A percentile compares a stretch with the other conserved stretches of the same genome.
phyloP scores from a whole-genome alignment of 2,888 invertebrate species.

The Kuschelorhynchus macadamiae region DNA sequence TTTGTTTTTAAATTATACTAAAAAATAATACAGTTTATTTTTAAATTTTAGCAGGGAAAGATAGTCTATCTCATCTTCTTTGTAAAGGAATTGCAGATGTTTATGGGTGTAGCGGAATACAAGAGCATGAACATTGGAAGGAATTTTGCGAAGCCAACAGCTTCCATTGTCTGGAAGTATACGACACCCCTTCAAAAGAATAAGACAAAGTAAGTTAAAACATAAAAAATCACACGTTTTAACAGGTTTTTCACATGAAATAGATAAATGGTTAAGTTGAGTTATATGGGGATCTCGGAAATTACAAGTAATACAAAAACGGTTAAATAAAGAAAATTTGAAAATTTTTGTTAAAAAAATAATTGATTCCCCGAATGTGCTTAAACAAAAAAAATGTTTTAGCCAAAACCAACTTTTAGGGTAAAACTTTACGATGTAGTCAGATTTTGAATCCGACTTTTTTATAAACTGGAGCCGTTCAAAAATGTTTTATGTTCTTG shows the following conservation, averaged over 20 bases:
- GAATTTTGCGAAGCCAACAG: constrained; percentile 49
- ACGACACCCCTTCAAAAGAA: constrained; percentile 44
- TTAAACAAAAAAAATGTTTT: no score
- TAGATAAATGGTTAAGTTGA: not conserved
- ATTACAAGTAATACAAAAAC: no score
- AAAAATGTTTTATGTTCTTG: no score
- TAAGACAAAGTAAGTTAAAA: constrained; percentile 54
- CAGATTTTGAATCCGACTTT: no score
- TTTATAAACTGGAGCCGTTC: no score
- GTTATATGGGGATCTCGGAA: no score
- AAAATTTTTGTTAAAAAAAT: no score
- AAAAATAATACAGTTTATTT: not conserved
- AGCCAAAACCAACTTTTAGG: no score
- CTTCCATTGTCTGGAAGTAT: constrained; percentile 49
- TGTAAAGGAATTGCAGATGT: constrained; percentile 66
- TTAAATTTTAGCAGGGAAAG: constrained; percentile 63
- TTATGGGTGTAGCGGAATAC: constrained; percentile 54
- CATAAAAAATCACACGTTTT: not conserved
- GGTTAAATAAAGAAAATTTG: no score
- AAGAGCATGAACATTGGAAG: constrained; percentile 28
- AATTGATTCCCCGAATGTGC: no score
- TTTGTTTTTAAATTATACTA: constrained; percentile 26
- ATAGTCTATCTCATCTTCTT: constrained; percentile 71
- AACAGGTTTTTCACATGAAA: constrained; percentile 6
- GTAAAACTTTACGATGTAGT: no score